These are phyloP conservation scores for Gavia stellata DNA, from an alignment of 2,113 vertebrate genomes.

Conservation along the genomic window DNA sequence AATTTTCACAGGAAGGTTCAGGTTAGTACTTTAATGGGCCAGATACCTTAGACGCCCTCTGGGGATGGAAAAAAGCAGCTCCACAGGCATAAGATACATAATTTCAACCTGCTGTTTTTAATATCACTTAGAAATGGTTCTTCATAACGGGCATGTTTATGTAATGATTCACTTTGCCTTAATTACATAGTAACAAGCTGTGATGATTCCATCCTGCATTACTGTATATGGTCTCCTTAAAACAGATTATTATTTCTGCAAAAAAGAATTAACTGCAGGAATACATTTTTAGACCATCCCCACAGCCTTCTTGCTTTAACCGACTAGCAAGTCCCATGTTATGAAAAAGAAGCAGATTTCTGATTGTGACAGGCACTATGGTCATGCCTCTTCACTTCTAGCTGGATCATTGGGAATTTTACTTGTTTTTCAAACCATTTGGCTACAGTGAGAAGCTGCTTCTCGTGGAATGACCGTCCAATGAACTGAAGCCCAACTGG, in stretches of 20 bases:
- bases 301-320: neutral
- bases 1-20: neutral
- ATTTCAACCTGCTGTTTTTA: neutral
- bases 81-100: neutral
- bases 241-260: neutral
- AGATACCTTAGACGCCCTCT: neutral
- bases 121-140: neutral
- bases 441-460: constrained; percentile 85
- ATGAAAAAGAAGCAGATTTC: constrained; percentile 58
- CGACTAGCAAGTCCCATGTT: neutral
- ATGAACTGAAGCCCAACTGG: constrained; percentile 93
- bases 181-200: neutral
- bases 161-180: neutral
- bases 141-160: neutral
- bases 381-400: constrained; percentile 48
- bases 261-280: neutral
- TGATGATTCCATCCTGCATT: neutral
- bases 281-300: neutral
- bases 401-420: constrained; percentile 78
- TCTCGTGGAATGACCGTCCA: constrained; percentile 82
- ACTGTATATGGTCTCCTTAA: neutral
- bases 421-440: constrained; percentile 92
- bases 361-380: constrained; percentile 8
- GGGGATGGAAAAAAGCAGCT: neutral
- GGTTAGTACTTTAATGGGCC: neutral